A percentile compares a stretch with the other conserved stretches of the same genome.
These are phyloP conservation scores for Carposina sasakii DNA, from an alignment of 1,140 invertebrate genomes.

Conservation along the genomic window DNA sequence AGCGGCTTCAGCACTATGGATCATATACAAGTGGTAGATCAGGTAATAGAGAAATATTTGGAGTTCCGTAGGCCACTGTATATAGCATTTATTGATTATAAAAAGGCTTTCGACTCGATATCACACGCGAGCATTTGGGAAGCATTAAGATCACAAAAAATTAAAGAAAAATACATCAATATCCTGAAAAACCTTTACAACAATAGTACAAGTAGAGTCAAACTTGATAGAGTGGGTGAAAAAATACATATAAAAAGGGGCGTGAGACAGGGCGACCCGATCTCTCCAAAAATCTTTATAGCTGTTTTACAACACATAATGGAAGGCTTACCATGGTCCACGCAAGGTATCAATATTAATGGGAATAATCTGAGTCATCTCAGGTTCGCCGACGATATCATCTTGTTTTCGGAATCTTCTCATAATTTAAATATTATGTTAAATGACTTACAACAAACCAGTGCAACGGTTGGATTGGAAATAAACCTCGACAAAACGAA, in stretches of 20 bases:
- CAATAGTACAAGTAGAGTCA: constrained; percentile 25
- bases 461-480: constrained; percentile 16
- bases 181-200: constrained; percentile 23
- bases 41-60: constrained; percentile 29
- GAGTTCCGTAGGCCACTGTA: constrained; percentile 26
- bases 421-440: constrained; percentile 20
- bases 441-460: constrained; percentile 18
- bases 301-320: constrained; percentile 21
- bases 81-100: constrained; percentile 22
- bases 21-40: constrained; percentile 30
- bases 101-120: constrained; percentile 25
- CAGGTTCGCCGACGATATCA: constrained; percentile 6
- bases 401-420: constrained; percentile 2
- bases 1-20: constrained; percentile 32
- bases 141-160: constrained; percentile 15
- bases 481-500: constrained; percentile 21
- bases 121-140: constrained; percentile 22
- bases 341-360: constrained; percentile 24
- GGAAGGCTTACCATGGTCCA: constrained; percentile 17
- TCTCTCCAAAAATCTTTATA: constrained; percentile 24
- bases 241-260: constrained; percentile 20
- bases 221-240: constrained; percentile 13
- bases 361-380: constrained; percentile 20
- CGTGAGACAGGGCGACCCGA: constrained; percentile 19
- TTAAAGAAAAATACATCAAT: constrained; percentile 25